Evolutionary conservation across 2,797 vertebrate genomes (phyloP), one percentile per base, ranked within the genome.

Genomic region (Philypnodon macrostomus): DNA sequence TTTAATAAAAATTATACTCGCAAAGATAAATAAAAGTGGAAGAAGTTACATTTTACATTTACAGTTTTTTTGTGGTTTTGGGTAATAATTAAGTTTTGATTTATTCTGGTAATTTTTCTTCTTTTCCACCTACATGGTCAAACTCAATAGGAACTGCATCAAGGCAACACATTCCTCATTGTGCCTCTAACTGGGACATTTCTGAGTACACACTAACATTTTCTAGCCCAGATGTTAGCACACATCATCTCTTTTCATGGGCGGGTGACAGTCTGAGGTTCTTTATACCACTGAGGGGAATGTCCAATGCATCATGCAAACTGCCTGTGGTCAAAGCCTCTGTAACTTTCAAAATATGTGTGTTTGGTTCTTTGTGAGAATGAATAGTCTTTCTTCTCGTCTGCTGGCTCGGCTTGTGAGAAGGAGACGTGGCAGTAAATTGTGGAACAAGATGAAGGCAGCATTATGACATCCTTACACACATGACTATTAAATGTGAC

Each of bases 101-200:
- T n/a, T n/a, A n/a, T n/a, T n/a, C n/a, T n/a, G n/a, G n/a, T n/a
- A n/a, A n/a, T n/a, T n/a, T n/a, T n/a, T n/a, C n/a, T n/a, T 5
- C 18, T 39, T 5, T 26, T 5, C 23, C 23, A 23, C 21, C 21
- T 23, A 6, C 21, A 23, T 26, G 38, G 58, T 26, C 32, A 53
- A 50, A 41, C 45, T 18, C 42, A 17, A 46, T 52, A 62, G 49
- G 31, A 65, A 40, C 61, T 52, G 45, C 67, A 75, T 65, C 35
- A 63, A 67, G 77, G 83, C 80, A 78, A 73, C 75, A 84, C 77
- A 87, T 89, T 88, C 84, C 86, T 75, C 81, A 74, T 70, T 19
- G 54, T 35, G 47, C 42, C 75, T 81, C 76, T 69, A 85, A 87
- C 80, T 68, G 67, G 58, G 73, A 65, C 51, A 53, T 60, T 49